Evolutionary conservation across 30 jellyfish, hydroid and myxozoan species (phyloP).

Genomic region (Mastigias papua): DNA sequence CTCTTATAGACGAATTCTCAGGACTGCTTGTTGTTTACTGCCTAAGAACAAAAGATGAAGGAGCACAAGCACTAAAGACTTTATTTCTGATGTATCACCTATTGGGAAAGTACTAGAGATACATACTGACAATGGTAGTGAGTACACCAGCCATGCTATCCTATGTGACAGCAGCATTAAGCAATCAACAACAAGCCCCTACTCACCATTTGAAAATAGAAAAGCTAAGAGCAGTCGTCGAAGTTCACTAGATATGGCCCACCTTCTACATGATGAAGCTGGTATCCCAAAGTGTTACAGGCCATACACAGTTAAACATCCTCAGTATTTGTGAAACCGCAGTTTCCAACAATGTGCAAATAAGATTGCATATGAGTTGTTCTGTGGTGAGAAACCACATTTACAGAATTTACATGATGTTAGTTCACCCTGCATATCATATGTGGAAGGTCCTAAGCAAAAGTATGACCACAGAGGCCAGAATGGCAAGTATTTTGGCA

Average conservation of each 20-base stretch:
- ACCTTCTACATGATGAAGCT: conserved; percentile 42
- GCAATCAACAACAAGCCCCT: conserved; percentile 48
- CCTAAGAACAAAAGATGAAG: not conserved
- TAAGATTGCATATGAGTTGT: conserved; percentile 49
- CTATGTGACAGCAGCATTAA: conserved; percentile 37
- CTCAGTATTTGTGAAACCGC: conserved; percentile 55
- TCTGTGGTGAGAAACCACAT: conserved; percentile 28
- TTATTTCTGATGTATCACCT: not conserved
- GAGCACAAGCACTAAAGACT: not conserved
- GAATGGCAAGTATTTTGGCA: conserved; percentile 50
- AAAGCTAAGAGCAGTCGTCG: conserved; percentile 49
- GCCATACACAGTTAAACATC: conserved; percentile 57
- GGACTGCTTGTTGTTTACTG: conserved; percentile 30
- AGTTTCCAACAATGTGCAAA: conserved; percentile 39
- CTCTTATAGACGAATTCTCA: conserved; percentile 52
- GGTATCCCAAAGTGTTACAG: conserved; percentile 23
- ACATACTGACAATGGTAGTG: conserved; percentile 45
- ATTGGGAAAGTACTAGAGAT: not conserved
- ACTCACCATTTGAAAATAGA: conserved; percentile 38
- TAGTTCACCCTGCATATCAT: conserved; percentile 32
- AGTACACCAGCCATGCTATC: conserved; percentile 29
- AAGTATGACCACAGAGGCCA: conserved; percentile 37
- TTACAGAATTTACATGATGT: conserved; percentile 29
- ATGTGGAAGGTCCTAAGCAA: conserved; percentile 35
- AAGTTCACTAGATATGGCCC: conserved; percentile 50